Percentiles rank a stretch among this genome's conserved stretches.
Conservation (phyloP, 2,113 vertebrate species). For the Ctenomys sociabilis region DNA sequence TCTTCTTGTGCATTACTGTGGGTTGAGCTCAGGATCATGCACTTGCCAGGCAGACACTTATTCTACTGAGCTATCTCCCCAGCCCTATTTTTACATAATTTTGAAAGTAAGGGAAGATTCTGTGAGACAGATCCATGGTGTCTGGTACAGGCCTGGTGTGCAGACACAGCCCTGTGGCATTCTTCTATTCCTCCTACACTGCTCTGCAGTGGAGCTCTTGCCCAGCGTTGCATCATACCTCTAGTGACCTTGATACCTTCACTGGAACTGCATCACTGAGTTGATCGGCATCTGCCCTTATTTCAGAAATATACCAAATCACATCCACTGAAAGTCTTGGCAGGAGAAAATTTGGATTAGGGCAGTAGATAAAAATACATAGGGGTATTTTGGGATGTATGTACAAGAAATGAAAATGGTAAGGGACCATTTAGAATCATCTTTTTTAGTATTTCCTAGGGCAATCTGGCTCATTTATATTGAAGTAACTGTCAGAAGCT, state of each 20-base stretch:
- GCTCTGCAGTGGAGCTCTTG: not conserved
- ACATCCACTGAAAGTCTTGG: not conserved
- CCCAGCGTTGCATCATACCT: not conserved
- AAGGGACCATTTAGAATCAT: conserved; percentile 54
- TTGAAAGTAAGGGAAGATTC: not conserved
- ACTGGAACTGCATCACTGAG: not conserved
- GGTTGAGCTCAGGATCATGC: no score
- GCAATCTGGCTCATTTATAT: conserved; percentile 64
- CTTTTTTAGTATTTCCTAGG: conserved; percentile 66
- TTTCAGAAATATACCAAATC: conserved; percentile 32
- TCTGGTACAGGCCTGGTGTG: not conserved
- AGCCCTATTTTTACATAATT: not conserved
- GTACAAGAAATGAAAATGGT: conserved; percentile 41
- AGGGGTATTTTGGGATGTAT: conserved; percentile 41
- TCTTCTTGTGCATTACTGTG: no score
- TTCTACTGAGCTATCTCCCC: no score
- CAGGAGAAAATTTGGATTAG: conserved; percentile 15
- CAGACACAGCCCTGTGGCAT: not conserved
- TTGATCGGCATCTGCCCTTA: not conserved
- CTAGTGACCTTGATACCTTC: not conserved
- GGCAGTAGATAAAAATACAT: conserved; percentile 44
- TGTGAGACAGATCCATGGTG: not conserved
- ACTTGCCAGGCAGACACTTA: no score
- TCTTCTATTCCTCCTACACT: not conserved
- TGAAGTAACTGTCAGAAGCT: conserved; percentile 66